Evolutionary conservation across 2,888 invertebrate species (phyloP), one percentile per base, ranked within the genome.

Genomic region (Athalia rosae): DNA sequence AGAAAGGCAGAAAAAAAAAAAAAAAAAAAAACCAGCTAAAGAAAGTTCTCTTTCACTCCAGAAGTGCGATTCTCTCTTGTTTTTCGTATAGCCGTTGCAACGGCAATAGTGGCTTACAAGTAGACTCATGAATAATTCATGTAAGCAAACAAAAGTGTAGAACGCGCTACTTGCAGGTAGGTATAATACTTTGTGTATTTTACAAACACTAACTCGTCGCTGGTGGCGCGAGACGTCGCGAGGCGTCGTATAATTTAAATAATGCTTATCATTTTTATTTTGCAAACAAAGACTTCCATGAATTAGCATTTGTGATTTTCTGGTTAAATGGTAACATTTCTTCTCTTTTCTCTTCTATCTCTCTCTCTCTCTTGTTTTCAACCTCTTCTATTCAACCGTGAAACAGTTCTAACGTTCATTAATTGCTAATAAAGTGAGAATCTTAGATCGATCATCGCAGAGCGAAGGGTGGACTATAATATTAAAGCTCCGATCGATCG

Each of bases 111-210:
- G 59, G 59, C 62, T 74, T 74, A 74, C 74, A 74, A 61, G 59
- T 74, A 74, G 59, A 83, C 83, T 88, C 86, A 87, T 88, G 88
- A 88, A 88, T 88, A 88, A 88, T 88, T 86, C 87, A 88, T 79
- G 76, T 80, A 77, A 82, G 81, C 83, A 87, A 86, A 86, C 85
- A 87, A 88, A 87, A 85, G 84, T 85, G 82, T 82, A 80, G 81
- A 61, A 78, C 79, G 77, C 77, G 81, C 28, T 74, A 48, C 61
- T 43, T 41, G 15, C 53, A 53, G 53, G 53, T 53, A 53, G 56
- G 71, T 71, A 71, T 71, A 71, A 71, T 71, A 71, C 71, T 71
- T 71, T 71, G 71, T 71, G 71, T 71, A 71, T 71, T 71, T 71
- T 71, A 58, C 71, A 56, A 71, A 71, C 71, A 71, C 56, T 58